Percentiles rank a stretch among this genome's conserved stretches.
These are phyloP conservation scores for Oxytorus armatus DNA, from an alignment of 2,888 invertebrate genomes.

Conservation along the genomic window DNA sequence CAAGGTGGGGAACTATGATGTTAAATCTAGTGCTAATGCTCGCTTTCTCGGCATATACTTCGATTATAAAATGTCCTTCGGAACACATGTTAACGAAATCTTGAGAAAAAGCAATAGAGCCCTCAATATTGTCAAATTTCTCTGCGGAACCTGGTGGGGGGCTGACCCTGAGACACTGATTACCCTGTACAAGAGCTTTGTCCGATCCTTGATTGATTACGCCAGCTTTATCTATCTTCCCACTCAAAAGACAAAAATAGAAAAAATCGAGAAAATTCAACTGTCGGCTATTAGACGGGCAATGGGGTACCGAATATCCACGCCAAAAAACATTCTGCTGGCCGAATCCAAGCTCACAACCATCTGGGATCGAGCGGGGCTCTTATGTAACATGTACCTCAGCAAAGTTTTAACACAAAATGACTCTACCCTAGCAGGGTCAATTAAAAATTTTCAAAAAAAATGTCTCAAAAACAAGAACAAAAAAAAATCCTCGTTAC, in stretches of 20 bases:
- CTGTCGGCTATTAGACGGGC: slow-evolving; percentile 48
- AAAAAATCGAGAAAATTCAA: slow-evolving; percentile 60
- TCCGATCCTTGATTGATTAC: no score
- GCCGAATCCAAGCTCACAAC: slow-evolving; percentile 17
- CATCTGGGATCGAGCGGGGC: neutral
- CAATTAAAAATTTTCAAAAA: slow-evolving; percentile 1
- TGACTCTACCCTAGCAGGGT: neutral
- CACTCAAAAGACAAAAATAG: slow-evolving; percentile 12
- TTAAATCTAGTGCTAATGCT: no score
- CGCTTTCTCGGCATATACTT: no score
- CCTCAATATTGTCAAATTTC: no score
- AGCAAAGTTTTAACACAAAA: neutral
- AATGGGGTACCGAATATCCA: slow-evolving; percentile 20
- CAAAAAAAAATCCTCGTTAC: slow-evolving; percentile 1
- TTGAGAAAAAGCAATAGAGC: no score
- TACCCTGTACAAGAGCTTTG: no score
- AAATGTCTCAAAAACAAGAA: slow-evolving; percentile 1
- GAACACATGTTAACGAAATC: no score
- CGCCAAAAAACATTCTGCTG: slow-evolving; percentile 10
- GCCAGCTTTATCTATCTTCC: no score
- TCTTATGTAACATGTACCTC: slow-evolving; percentile 11
- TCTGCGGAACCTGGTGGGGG: no score
- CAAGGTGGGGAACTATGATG: no score
- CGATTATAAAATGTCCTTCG: no score
- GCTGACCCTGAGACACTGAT: no score